phyloP scores from a whole-genome alignment of 2,797 vertebrate species.

The Leptoclinus maculatus region DNA sequence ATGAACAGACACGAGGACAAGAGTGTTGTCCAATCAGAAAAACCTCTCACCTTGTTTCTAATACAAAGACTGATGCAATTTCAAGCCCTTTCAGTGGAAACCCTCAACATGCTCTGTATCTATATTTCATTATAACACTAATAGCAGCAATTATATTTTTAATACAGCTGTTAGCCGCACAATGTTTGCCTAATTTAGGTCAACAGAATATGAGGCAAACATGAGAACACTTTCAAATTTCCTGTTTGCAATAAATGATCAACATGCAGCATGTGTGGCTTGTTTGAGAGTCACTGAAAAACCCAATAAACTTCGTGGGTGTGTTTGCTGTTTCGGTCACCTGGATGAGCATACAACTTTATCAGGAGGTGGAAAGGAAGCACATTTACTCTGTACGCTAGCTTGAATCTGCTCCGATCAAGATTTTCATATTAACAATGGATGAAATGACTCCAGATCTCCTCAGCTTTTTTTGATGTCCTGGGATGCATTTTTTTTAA shows the following conservation, averaged over 20 bases:
- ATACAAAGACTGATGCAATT: neutral
- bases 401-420: neutral
- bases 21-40: neutral
- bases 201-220: conserved; percentile 25
- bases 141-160: conserved; percentile 48
- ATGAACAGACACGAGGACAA: neutral
- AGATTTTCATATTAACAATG: neutral
- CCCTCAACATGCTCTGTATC: neutral
- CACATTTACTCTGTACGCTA: neutral
- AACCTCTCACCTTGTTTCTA: neutral
- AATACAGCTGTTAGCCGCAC: conserved; percentile 7
- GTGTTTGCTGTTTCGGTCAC: conserved; percentile 45
- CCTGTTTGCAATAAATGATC: conserved; percentile 54
- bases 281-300: conserved; percentile 43
- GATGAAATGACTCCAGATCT: neutral
- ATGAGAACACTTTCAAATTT: conserved; percentile 65
- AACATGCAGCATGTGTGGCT: conserved; percentile 20
- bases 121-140: conserved; percentile 24
- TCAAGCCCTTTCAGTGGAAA: conserved; percentile 1
- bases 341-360: conserved; percentile 24
- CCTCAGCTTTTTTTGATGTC: neutral
- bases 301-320: conserved; percentile 27
- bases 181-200: conserved; percentile 45
- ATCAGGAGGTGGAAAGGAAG: conserved; percentile 11
- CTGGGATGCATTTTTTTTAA: neutral